Evolutionary conservation across 2,888 invertebrate genomes (phyloP), one percentile per base, ranked within the genome.

Genomic region (Papilio protenor): DNA sequence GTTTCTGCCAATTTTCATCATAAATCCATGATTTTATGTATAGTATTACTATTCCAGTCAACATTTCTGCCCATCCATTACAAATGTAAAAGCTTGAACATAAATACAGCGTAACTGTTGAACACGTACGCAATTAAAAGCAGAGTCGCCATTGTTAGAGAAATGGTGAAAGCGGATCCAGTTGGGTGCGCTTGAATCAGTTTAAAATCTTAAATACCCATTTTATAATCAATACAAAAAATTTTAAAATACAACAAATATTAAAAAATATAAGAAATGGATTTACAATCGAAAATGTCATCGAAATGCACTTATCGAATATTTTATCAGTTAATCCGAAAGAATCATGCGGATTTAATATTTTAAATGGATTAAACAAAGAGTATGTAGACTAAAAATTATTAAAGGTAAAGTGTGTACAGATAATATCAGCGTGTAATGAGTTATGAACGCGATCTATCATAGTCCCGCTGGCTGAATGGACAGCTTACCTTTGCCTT

Each of bases 371-470:
- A 73, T 66, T 77, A 66, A 72, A 40, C 27, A 69, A 77, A 73
- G 40, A 73, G 6, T 55, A 40, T 49, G 21, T 49, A 57, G 69
- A 69, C 69, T 40, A 52, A 21, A 70, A 75, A 70, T 40, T 21
- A 33, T 11, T 21, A 76, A 70, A 57, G 69, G 74, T n/a, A 61
- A 61, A 49, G 59, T 55, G n/a, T 11, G 71, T 72, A 70, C 45
- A 71, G 75, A 78, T 72, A 75, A 47, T 33, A 75, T 75, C 55
- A 57, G 64, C n/a, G 52, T 16, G 18, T 69, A 71, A 75, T 75
- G 72, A 78, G 66, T 75, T 73, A 75, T 70, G 69, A 49, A 52
- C 47, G 75, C 75, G 23, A 66, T 75, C 75, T 78, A 71, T 78
- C 78, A 78, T 66, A 61, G 72, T 57, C 47, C n/a, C 45, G 52